phyloP scores from a whole-genome alignment of 2,888 invertebrate genomes.

The Zaprionus bogoriensis region DNA sequence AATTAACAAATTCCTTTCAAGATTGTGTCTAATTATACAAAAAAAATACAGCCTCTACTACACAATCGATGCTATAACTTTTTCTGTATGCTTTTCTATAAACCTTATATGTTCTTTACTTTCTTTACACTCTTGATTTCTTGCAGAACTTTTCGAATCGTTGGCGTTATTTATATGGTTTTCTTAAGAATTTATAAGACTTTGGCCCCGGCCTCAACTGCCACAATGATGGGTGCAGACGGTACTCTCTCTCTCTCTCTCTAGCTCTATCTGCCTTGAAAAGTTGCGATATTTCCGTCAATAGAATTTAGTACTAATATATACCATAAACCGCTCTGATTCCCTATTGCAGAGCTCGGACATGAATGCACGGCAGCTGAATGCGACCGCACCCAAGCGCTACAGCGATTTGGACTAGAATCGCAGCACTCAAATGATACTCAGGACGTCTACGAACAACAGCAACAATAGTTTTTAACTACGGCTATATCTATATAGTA shows the following conservation, averaged over 20 bases:
- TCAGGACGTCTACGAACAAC: constrained; percentile 55
- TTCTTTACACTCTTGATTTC: constrained; percentile 36
- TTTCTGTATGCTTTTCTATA: neutral
- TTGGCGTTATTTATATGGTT: constrained; percentile 81
- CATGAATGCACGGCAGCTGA: constrained; percentile 82
- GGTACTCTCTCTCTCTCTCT: neutral
- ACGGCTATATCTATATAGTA: neutral
- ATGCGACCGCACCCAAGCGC: constrained; percentile 78
- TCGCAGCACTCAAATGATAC: constrained; percentile 33
- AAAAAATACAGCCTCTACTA: no score
- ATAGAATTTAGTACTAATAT: neutral
- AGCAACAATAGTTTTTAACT: constrained; percentile 48
- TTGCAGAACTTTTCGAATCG: constrained; percentile 82
- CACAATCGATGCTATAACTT: no score
- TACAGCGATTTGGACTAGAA: constrained; percentile 62
- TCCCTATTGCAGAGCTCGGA: constrained; percentile 80
- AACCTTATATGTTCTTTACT: constrained; percentile 10
- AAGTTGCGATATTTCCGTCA: no score
- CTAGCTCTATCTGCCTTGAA: neutral
- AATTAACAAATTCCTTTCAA: no score
- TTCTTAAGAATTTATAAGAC: constrained; percentile 68
- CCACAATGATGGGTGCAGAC: no score
- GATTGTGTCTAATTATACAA: no score
- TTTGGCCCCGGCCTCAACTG: constrained; percentile 6
- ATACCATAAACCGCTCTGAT: neutral